Conservation (phyloP, 2,888 invertebrate genomes). For the Gibbula magus region DNA sequence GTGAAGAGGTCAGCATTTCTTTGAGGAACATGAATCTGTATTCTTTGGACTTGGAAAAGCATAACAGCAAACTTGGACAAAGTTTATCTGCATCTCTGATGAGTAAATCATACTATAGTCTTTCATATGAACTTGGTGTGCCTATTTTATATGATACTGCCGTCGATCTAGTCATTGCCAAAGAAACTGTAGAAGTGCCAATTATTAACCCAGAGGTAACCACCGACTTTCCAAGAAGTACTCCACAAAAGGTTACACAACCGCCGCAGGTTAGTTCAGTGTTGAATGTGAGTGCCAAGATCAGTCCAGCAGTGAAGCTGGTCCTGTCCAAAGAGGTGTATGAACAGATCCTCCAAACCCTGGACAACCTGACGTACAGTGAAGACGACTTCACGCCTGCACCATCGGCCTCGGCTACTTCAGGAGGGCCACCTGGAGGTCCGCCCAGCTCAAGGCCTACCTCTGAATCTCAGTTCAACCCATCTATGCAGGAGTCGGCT, state of each 20-base stretch:
- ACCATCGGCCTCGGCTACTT: not conserved
- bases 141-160: slow-evolving; percentile 93
- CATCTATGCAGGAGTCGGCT: slow-evolving; percentile 10
- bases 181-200: slow-evolving; percentile 61
- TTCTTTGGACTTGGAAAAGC: slow-evolving; percentile 81
- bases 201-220: slow-evolving; percentile 53
- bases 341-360: slow-evolving; percentile 84
- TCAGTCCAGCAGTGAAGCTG: slow-evolving; percentile 89
- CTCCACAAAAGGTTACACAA: slow-evolving; percentile 5
- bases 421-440: not conserved
- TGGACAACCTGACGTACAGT: slow-evolving; percentile 69
- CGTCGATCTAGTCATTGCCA: slow-evolving; percentile 82
- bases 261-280: slow-evolving; percentile 20
- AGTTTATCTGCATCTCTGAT: slow-evolving; percentile 1
- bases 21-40: slow-evolving; percentile 91
- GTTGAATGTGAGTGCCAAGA: slow-evolving; percentile 83
- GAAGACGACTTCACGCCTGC: slow-evolving; percentile 28
- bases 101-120: slow-evolving; percentile 24
- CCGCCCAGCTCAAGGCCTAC: not conserved
- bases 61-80: not conserved
- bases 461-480: not conserved
- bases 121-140: slow-evolving; percentile 76
- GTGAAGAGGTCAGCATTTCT: slow-evolving; percentile 78
- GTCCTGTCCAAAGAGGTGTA: slow-evolving; percentile 91
- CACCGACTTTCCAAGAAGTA: not conserved